Base-by-base conservation (phyloP, 2,888 invertebrate genomes). In the Caenorhabditis wallacei region DNA sequence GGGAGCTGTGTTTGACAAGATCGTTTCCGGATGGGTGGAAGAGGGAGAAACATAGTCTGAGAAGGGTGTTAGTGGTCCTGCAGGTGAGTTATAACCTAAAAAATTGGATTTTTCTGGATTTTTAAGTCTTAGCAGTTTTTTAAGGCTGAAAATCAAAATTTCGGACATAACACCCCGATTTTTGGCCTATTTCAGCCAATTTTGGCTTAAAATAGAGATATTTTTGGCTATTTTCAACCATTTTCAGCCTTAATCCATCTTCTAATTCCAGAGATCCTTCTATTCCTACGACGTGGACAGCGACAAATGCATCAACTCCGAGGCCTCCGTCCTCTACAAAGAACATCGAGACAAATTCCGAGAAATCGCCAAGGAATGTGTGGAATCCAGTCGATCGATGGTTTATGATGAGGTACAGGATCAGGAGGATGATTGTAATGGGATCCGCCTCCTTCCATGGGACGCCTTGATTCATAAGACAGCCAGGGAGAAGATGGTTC, bases 21-120 rank as follows among this genome's bases (percentile, higher is more conserved):
- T 88, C 79, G 22, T 89, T 89, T 71, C 88, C 88, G n/a, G 86
- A 87, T 72, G 88, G 88, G 4, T 89, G 88, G 88, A 86, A 87
- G 61, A 66, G 51, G n/a, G 87, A 88, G 4, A 86, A 87, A 53
- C 88, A 89, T 53, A 84, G 86, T 61, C 51, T 89, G 2, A 53
- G 75, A 20, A 76, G 88, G 46, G 88, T 85, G n/a, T 72, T 89
- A 11, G 54, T 84, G 8, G 89, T 88, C 24, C 40, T 87, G 0
- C 88, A 88, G 81, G 87, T 88, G 5, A 56, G 61, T 20, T 5
- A 40, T 59, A 59, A 7, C 2, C n/a, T n/a, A n/a, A n/a, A n/a
- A n/a, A n/a, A n/a, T n/a, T n/a, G n/a, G n/a, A n/a, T n/a, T n/a
- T n/a, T n/a, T n/a, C n/a, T n/a, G n/a, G n/a, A n/a, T n/a, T n/a